Evolutionary conservation across 35 echinoderm and acorn worm genomes (phyloP), one percentile per base, ranked within the genome.

Genomic region (Eucidaris tribuloides): DNA sequence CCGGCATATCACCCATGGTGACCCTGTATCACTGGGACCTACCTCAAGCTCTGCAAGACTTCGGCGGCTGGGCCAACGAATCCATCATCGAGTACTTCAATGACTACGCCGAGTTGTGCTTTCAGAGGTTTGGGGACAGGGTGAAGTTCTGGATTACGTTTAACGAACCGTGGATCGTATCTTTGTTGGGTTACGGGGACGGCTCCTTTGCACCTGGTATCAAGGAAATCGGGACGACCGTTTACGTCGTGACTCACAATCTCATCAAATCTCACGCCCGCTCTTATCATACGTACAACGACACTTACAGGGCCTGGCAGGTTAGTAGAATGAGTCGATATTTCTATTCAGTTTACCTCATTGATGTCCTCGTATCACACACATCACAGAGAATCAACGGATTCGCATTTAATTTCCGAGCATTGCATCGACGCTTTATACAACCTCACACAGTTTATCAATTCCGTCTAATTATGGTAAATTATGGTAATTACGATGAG

Each of bases 1-100:
- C 71, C 54, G 79, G 63, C 3, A 96, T 96, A 4, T 76, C 34
- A 3, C 93, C 93, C 17, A 85, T 91, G 77, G 89, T 96, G 13
- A 96, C 89, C 4, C 81, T 96, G 31, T 96, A 91, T 55, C 93
- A 96, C 59, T 96, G 93, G 93, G 93, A 96, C 61, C 42, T 96
- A 29, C 93, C 93, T 20, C 88, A 96, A 50, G 84, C 84, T 46
- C 46, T 91, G 30, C 50, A 91, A 22, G 84, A 96, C 49, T 17
- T 58, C 18, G 88, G 93, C 7, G 84, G 93, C n/a, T 96, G 85
- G 83, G 83, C 41, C 14, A 88, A 82, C 46, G 88, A 91, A 17
- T 52, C 18, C 31, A 91, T 96, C n/a, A 44, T 86, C 22, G 58
- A 84, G 0, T 58, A 64, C 24, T 96, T 91, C 68, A 85, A 96